A percentile compares a stretch with the other conserved stretches of the same genome.
Evolutionary conservation across 2,113 vertebrate genomes (phyloP).

Genomic region (Nycticorax nycticorax): DNA sequence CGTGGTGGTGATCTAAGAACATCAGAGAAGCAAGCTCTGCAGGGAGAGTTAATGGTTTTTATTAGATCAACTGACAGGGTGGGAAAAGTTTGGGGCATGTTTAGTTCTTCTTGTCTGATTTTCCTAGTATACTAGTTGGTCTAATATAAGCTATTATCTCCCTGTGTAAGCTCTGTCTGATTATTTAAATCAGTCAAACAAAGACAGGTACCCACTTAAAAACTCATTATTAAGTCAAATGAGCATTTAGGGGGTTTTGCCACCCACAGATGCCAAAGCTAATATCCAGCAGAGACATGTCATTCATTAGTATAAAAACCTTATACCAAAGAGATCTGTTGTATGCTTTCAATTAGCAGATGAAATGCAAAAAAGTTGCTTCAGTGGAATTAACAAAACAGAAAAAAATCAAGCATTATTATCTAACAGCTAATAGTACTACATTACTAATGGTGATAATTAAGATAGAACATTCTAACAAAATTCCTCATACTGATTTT

Average conservation of each 20-base stretch:
- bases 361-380: conserved; percentile 42
- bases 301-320: conserved; percentile 54
- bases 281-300: conserved; percentile 59
- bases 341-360: conserved; percentile 28
- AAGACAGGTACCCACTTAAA: conserved; percentile 53
- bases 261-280: conserved; percentile 58
- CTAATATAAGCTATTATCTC: conserved; percentile 47
- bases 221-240: conserved; percentile 57
- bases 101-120: conserved; percentile 5
- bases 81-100: conserved; percentile 8
- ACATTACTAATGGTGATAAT: conserved; percentile 14
- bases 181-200: conserved; percentile 54
- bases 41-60: not conserved
- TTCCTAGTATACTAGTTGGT: not conserved
- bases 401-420: conserved; percentile 19
- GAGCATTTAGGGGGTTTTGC: conserved; percentile 34
- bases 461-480: conserved; percentile 32
- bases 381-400: conserved; percentile 35
- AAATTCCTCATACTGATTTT: not conserved
- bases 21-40: not conserved
- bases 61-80: not conserved
- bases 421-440: conserved; percentile 25
- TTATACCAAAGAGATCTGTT: conserved; percentile 13
- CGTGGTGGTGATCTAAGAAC: not conserved
- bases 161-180: conserved; percentile 36